These are phyloP conservation scores for Spea multiplicata DNA, from an alignment of 2,113 vertebrate species.

Conservation along the genomic window DNA sequence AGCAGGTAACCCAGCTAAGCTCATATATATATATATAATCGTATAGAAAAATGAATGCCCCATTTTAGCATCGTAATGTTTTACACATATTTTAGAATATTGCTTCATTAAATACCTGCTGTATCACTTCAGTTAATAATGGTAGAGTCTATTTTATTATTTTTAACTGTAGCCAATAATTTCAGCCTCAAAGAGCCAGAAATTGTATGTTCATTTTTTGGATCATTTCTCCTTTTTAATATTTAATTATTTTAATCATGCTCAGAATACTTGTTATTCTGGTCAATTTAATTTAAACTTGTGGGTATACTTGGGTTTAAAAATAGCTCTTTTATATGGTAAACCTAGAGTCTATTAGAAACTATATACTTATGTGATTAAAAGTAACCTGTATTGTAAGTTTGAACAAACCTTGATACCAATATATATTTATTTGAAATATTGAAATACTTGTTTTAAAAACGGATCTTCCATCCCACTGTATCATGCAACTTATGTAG, in stretches of 20 bases:
- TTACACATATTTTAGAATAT: constrained; percentile 12
- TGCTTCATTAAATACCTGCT: constrained; percentile 2
- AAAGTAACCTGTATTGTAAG: too few relatives aligned
- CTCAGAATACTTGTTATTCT: constrained; percentile 15
- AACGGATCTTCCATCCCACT: too few relatives aligned
- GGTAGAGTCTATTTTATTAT: too few relatives aligned
- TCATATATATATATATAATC: too few relatives aligned
- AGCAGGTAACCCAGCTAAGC: too few relatives aligned
- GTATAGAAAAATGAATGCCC: not conserved
- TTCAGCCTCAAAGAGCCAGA: constrained; percentile 9
- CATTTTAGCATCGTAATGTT: constrained; percentile 6
- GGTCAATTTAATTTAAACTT: constrained; percentile 38
- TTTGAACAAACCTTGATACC: not conserved
- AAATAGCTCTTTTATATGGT: constrained; percentile 8
- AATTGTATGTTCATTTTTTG: constrained; percentile 25
- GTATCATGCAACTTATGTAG: too few relatives aligned
- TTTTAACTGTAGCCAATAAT: constrained; percentile 16
- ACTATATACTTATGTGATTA: too few relatives aligned
- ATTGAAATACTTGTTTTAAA: too few relatives aligned
- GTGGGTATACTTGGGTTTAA: constrained; percentile 11
- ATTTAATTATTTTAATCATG: constrained; percentile 34
- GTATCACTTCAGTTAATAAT: not conserved
- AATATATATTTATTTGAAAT: too few relatives aligned
- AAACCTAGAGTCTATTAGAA: not conserved
- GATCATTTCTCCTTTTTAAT: constrained; percentile 23